Evolutionary conservation across 2,113 vertebrate genomes (phyloP), one percentile per base, ranked within the genome.

Genomic region (Gulo gulo): DNA sequence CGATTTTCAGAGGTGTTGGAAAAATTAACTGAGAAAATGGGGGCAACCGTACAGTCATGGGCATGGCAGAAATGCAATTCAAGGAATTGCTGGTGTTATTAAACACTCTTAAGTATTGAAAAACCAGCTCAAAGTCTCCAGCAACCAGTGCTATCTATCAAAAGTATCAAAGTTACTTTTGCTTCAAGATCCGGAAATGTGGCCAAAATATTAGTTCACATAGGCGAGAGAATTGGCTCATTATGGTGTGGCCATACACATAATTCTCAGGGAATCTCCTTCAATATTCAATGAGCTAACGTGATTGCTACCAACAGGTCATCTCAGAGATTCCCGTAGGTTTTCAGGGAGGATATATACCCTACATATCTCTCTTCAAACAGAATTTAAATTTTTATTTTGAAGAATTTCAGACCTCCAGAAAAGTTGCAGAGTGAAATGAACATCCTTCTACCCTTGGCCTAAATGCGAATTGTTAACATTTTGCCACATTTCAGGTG

Each of bases 331-430:
- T 65, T 71, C 85, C 55, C 63, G 31, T 2, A 63, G 86, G 26
- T 36, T 55, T 93, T 36, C 36, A 71, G 45, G 39, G 18, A 73
- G 80, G 55, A 45, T 69, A 39, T 29, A 50, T 14, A 50, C n/a
- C 47, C 21, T 34, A 18, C 31, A 39, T 71, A 82, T 93, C 45
- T 84, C 59, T 85, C 82, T 91, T 78, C 36, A 67, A 76, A 78
- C 45, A 55, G 45, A 83, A 87, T 39, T 86, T 89, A 84, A 74
- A 92, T 42, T 92, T 88, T 78, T 45, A 80, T 63, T 94, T 96
- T 59, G 31, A 95, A 82, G 93, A 63, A 29, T 18, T 91, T 89
- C 73, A 94, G 81, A 59, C n/a, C 16, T 94, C 36, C 57, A 93
- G 31, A 76, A 83, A 94, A 69, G 39, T 47, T 74, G 13, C 45